Evolutionary conservation across 2,113 vertebrate species (phyloP).

Genomic region (Datnioides undecimradiatus): DNA sequence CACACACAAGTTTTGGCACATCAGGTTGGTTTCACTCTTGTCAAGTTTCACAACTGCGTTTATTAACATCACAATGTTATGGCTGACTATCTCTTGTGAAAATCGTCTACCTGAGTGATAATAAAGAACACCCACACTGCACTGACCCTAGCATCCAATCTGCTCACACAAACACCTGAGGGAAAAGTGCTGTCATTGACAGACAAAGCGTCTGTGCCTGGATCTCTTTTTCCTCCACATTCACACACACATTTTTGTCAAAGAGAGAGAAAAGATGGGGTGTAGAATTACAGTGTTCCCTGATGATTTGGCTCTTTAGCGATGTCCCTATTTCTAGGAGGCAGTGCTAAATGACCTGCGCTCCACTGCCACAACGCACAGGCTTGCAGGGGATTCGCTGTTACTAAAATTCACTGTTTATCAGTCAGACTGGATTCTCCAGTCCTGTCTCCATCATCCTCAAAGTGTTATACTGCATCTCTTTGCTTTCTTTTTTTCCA

Average conservation of each 20-base stretch:
- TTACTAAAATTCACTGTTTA: conserved; percentile 55
- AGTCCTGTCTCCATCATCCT: conserved; percentile 46
- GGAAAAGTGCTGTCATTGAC: conserved; percentile 56
- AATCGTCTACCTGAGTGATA: conserved; percentile 41
- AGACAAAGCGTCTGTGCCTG: conserved; percentile 22
- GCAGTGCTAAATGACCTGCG: conserved; percentile 65
- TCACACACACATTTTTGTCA: conserved; percentile 30
- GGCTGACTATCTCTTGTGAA: conserved; percentile 14
- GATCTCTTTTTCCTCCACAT: conserved; percentile 22
- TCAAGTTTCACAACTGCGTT: conserved; percentile 22
- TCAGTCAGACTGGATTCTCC: conserved; percentile 57
- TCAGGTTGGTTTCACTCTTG: neutral
- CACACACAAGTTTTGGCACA: neutral
- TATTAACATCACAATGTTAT: conserved; percentile 27
- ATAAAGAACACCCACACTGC: conserved; percentile 60
- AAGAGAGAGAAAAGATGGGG: conserved; percentile 15
- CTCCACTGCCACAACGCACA: conserved; percentile 45
- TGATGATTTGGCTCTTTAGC: conserved; percentile 68
- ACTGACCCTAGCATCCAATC: conserved; percentile 60
- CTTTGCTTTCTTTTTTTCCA: conserved; percentile 13
- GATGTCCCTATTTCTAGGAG: conserved; percentile 57
- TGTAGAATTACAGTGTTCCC: conserved; percentile 61
- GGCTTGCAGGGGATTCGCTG: conserved; percentile 47
- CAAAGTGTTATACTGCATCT: conserved; percentile 19
- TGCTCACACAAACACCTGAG: conserved; percentile 51